phyloP scores from a whole-genome alignment of 2,113 vertebrate genomes.

The Plectropomus leopardus region DNA sequence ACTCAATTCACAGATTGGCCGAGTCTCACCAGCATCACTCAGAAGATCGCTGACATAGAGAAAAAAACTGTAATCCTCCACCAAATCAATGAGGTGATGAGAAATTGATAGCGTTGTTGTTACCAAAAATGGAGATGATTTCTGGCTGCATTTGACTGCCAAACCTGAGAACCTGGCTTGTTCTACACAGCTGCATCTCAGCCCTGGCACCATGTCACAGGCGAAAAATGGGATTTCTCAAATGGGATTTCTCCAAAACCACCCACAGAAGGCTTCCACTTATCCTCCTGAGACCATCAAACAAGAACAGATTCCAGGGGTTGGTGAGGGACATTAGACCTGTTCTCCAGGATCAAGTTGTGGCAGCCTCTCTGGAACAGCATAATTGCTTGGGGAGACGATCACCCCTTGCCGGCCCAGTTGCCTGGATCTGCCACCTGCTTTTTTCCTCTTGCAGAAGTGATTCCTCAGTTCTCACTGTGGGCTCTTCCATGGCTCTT shows the following conservation, averaged over 20 bases:
- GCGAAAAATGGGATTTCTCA: background rate
- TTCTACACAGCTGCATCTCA: background rate
- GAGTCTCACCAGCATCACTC: background rate
- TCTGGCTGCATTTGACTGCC: background rate
- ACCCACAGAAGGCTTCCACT: background rate
- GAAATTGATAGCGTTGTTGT: background rate
- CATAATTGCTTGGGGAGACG: background rate
- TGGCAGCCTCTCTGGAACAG: conserved; percentile 12
- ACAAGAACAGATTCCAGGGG: background rate
- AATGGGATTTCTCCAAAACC: too few relatives aligned
- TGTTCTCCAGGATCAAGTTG: background rate
- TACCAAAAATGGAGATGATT: background rate
- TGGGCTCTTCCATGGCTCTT: background rate
- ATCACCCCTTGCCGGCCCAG: background rate
- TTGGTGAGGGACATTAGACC: background rate
- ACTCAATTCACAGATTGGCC: background rate
- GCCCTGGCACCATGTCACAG: background rate
- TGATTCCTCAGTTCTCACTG: background rate
- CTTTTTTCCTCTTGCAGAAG: background rate
- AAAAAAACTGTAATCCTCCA: background rate
- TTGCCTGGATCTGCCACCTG: background rate
- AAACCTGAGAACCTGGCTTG: background rate
- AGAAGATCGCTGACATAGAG: background rate
- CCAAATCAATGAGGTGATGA: background rate
- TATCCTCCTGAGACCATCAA: background rate